Evolutionary conservation across 2,797 vertebrate genomes (phyloP).

Genomic region (Oreochromis mossambicus): DNA sequence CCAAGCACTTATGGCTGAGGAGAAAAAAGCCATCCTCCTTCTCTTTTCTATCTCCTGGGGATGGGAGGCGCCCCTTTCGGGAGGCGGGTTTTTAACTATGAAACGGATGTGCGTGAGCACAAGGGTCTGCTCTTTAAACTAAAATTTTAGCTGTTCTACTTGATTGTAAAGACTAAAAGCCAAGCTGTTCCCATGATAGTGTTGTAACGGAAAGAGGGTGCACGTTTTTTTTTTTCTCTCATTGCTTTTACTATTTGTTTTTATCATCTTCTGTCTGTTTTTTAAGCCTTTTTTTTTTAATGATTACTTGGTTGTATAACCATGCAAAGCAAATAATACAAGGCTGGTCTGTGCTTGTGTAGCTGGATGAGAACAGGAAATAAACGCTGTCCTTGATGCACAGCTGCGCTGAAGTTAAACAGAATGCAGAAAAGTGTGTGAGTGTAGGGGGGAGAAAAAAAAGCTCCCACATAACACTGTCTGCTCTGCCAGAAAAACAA

Average conservation of each 20-base stretch:
- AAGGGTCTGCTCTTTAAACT: constrained; percentile 4
- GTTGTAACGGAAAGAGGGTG: neutral
- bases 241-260: neutral
- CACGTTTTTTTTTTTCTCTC: neutral
- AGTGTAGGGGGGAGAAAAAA: neutral
- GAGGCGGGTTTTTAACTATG: constrained; percentile 30
- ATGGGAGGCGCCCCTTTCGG: constrained; percentile 55
- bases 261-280: neutral
- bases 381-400: constrained; percentile 54
- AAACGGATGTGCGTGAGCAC: constrained; percentile 27
- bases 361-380: constrained; percentile 39
- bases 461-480: constrained; percentile 55
- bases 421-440: constrained; percentile 33
- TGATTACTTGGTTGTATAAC: neutral
- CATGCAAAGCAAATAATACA: constrained; percentile 11
- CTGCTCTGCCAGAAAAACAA: constrained; percentile 60
- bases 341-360: constrained; percentile 11
- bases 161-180: constrained; percentile 3
- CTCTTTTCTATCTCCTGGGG: constrained; percentile 50
- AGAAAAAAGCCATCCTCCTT: constrained; percentile 61
- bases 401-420: constrained; percentile 61
- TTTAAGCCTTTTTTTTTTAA: neutral
- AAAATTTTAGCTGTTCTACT: constrained; percentile 23
- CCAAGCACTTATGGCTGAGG: constrained; percentile 58
- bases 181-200: neutral